Conservation (phyloP, 2,113 vertebrate genomes). For the Sylvilagus bachmani region DNA sequence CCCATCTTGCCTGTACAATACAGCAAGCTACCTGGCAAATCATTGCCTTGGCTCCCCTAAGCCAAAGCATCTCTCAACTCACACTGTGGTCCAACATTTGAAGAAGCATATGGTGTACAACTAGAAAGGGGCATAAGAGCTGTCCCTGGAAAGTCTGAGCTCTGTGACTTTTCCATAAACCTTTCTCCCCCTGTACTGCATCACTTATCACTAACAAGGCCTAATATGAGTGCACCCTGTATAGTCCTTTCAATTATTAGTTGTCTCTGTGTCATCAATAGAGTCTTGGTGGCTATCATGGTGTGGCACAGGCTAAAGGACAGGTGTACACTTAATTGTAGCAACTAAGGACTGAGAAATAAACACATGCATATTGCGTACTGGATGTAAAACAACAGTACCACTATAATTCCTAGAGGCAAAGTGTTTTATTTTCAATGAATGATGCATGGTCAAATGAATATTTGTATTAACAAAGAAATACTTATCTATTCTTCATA, state of each 20-base stretch:
- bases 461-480: background rate
- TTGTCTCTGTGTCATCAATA: background rate
- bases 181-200: background rate
- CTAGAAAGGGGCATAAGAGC: background rate
- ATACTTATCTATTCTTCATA: background rate
- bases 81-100: too few relatives aligned
- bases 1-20: too few relatives aligned
- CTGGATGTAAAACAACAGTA: background rate
- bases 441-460: background rate
- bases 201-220: background rate
- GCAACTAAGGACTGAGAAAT: background rate
- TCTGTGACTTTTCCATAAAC: accelerated
- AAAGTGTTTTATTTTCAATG: background rate
- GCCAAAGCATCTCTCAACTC: background rate
- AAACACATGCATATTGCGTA: background rate
- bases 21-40: too few relatives aligned
- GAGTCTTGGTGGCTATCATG: background rate
- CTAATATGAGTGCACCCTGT: accelerated
- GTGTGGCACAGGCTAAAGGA: too few relatives aligned
- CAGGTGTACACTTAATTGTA: too few relatives aligned
- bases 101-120: accelerated
- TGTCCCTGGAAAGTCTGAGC: accelerated
- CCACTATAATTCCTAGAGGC: background rate
- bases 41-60: too few relatives aligned
- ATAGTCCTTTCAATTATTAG: too few relatives aligned